phyloP scores from a whole-genome alignment of 2,797 vertebrate species.

The Neostethus bicornis region DNA sequence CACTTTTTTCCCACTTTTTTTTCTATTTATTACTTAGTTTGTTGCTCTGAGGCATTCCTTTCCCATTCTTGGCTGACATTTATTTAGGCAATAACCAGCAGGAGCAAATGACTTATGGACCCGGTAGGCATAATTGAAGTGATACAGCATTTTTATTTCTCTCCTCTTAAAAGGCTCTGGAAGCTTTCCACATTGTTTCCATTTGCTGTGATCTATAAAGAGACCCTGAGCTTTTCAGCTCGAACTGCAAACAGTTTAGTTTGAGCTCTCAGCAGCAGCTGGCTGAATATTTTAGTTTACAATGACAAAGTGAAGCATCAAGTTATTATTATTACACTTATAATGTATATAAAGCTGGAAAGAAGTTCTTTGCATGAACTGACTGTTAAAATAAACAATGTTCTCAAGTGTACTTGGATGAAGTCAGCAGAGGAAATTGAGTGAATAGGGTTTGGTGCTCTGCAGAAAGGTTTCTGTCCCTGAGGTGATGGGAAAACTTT shows the following conservation, averaged over 20 bases:
- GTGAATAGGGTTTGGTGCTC: constrained; percentile 45
- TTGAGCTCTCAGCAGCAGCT: constrained; percentile 39
- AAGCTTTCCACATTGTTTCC: constrained; percentile 63
- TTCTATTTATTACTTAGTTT: constrained; percentile 54
- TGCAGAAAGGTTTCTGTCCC: constrained; percentile 43
- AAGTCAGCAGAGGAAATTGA: constrained; percentile 42
- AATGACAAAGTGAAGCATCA: constrained; percentile 34
- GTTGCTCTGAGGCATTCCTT: constrained; percentile 61
- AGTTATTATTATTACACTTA: constrained; percentile 45
- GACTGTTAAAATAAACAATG: constrained; percentile 36
- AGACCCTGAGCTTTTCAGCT: constrained; percentile 33
- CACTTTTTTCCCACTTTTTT: constrained; percentile 26
- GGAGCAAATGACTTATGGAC: constrained; percentile 71
- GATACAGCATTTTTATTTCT: constrained; percentile 63
- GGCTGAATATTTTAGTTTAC: constrained; percentile 26
- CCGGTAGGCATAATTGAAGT: constrained; percentile 65
- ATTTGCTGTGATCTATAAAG: constrained; percentile 52
- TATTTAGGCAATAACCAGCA: constrained; percentile 70
- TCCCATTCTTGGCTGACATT: constrained; percentile 71
- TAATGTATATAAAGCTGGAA: constrained; percentile 34
- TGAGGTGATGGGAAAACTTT: constrained; percentile 53
- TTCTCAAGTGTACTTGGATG: constrained; percentile 55
- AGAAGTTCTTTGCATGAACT: constrained; percentile 37
- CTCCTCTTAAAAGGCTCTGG: constrained; percentile 49
- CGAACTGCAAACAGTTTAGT: constrained; percentile 32